phyloP scores from a whole-genome alignment of 2,113 vertebrate species.

The Takifugu bimaculatus region DNA sequence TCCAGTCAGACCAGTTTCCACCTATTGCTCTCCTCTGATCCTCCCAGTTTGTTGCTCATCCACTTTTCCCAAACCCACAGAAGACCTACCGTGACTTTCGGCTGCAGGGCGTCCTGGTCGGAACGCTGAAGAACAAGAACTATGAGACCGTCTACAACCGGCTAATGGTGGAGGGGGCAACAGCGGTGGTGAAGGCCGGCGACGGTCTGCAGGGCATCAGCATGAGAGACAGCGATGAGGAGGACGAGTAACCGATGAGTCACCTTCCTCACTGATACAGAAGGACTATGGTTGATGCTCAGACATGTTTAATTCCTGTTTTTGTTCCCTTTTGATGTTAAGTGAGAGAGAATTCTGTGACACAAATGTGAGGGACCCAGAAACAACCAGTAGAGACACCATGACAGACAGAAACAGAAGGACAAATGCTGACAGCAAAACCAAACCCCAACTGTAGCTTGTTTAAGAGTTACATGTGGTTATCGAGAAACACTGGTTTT shows the following conservation, averaged over 20 bases:
- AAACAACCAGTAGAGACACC: no score
- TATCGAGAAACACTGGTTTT: no score
- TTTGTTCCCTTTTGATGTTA: background rate
- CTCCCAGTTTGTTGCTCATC: no score
- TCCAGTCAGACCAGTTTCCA: constrained; percentile 31
- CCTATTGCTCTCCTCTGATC: background rate
- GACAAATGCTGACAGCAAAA: no score
- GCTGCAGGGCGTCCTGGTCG: constrained; percentile 89
- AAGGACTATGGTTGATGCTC: constrained; percentile 5
- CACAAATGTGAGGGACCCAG: no score
- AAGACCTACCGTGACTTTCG: constrained; percentile 96
- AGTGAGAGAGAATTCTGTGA: no score
- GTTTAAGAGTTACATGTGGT: no score
- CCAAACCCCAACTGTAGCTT: no score
- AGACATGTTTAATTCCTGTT: no score
- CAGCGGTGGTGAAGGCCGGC: constrained; percentile 80
- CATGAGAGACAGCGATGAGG: constrained; percentile 96
- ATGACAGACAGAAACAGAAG: no score
- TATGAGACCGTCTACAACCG: constrained; percentile 90
- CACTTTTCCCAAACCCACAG: constrained; percentile 58
- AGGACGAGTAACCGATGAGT: constrained; percentile 72
- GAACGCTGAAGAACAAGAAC: constrained; percentile 86
- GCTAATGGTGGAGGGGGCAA: constrained; percentile 89
- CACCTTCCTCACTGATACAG: background rate
- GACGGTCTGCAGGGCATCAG: constrained; percentile 89